phyloP scores from a whole-genome alignment of 1,140 invertebrate species.

The Dolichoris vasculosae region DNA sequence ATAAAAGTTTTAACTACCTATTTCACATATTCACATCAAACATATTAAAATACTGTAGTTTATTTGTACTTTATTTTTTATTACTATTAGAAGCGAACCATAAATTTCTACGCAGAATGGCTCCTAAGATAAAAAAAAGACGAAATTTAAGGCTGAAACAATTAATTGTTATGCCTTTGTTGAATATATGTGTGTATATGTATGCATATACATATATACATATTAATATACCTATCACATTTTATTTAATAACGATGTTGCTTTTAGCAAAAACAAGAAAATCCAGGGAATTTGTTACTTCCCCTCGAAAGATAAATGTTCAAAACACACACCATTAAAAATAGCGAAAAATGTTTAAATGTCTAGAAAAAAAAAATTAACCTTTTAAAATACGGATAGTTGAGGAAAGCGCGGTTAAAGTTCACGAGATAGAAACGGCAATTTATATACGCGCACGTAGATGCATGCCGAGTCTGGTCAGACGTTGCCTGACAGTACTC shows the following conservation, averaged over 20 bases:
- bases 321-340: not conserved
- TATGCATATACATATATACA: no score
- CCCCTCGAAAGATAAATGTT: not conserved
- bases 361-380: constrained; percentile 9
- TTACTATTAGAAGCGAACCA: not conserved
- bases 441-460: constrained; percentile 7
- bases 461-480: not conserved
- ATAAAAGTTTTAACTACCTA: not conserved
- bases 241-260: not conserved
- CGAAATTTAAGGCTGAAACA: not conserved
- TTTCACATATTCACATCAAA: not conserved
- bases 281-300: not conserved
- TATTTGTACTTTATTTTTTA: not conserved
- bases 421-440: not conserved
- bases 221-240: not conserved
- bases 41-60: not conserved
- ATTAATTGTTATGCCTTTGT: not conserved
- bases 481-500: constrained; percentile 8
- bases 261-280: not conserved
- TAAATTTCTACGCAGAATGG: not conserved
- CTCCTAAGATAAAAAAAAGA: not conserved
- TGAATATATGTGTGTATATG: not conserved
- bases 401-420: not conserved
- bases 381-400: not conserved
- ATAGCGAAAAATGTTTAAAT: constrained; percentile 16